These are phyloP conservation scores for Drosophila hamatofila DNA, from an alignment of 2,888 invertebrate species.

Conservation along the genomic window DNA sequence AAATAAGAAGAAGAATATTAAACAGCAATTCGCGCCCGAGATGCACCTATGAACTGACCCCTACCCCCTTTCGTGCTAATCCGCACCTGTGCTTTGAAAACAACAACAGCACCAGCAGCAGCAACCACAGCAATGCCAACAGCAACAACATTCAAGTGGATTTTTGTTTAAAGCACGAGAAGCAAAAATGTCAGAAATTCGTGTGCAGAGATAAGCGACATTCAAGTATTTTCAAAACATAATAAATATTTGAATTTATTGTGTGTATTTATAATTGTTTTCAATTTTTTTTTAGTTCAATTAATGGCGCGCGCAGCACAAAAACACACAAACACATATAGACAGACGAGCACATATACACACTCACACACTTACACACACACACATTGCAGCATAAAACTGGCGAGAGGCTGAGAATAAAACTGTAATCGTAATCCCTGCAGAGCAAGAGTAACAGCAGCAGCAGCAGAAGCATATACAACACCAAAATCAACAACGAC, in stretches of 20 bases:
- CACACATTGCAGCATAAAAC: conserved; percentile 70
- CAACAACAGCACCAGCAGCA: not conserved
- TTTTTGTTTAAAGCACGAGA: conserved; percentile 39
- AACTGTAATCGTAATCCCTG: conserved; percentile 72
- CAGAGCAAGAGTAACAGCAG: conserved; percentile 55
- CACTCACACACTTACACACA: conserved; percentile 37
- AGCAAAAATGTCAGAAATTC: conserved; percentile 46
- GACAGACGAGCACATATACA: conserved; percentile 37
- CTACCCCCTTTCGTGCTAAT: conserved; percentile 16
- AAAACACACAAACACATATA: conserved; percentile 40
- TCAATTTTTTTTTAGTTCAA: conserved; percentile 60
- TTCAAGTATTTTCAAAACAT: conserved; percentile 79
- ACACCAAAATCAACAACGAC: conserved; percentile 47
- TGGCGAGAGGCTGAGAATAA: conserved; percentile 67
- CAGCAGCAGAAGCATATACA: conserved; percentile 48
- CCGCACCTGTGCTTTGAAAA: conserved; percentile 56
- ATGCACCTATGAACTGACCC: not conserved
- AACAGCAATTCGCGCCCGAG: not conserved
- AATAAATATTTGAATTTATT: conserved; percentile 77
- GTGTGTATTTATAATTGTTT: conserved; percentile 76
- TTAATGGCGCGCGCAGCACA: conserved; percentile 74
- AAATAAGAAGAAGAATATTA: not conserved
- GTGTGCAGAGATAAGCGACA: conserved; percentile 55
- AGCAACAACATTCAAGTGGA: conserved; percentile 58
- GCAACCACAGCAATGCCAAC: not conserved